phyloP scores from a whole-genome alignment of 2,797 vertebrate species.

The Austrolebias charrua region DNA sequence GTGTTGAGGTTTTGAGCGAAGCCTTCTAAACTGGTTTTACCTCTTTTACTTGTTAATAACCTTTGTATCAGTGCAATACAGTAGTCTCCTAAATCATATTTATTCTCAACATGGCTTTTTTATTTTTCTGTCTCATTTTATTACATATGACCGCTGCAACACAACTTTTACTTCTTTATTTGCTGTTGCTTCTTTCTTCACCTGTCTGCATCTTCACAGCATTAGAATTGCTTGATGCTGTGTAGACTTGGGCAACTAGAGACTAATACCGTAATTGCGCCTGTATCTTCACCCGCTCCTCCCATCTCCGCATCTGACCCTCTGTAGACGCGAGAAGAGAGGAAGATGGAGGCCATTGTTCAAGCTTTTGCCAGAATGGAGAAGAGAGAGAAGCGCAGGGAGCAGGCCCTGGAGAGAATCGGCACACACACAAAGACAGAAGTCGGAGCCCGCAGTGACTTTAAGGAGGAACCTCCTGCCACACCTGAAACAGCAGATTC shows the following conservation, averaged over 20 bases:
- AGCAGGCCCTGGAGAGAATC: constrained; percentile 97
- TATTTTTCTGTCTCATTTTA: too few species aligned
- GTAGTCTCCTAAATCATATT: too few species aligned
- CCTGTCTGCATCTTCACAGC: constrained; percentile 43
- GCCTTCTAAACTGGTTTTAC: too few species aligned
- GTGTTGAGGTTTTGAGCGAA: too few species aligned
- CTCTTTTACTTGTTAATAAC: too few species aligned
- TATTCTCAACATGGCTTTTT: too few species aligned
- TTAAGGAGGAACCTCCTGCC: constrained; percentile 86
- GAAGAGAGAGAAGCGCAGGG: constrained; percentile 96
- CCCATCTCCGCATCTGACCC: constrained; percentile 21
- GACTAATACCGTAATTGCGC: constrained; percentile 27
- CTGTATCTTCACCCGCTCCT: constrained; percentile 5
- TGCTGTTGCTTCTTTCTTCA: constrained; percentile 6
- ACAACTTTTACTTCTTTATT: too few species aligned
- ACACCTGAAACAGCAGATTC: constrained; percentile 77
- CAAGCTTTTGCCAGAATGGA: constrained; percentile 98
- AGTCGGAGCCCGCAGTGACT: constrained; percentile 85
- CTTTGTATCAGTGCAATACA: too few species aligned
- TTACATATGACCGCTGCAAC: too few species aligned
- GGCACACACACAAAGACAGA: constrained; percentile 92
- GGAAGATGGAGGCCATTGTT: constrained; percentile 99
- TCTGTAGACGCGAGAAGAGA: constrained; percentile 94
- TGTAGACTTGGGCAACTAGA: constrained; percentile 31
- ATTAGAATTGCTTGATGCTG: constrained; percentile 51